Percentiles rank a stretch among this genome's conserved stretches.
phyloP scores from a whole-genome alignment of 2,113 vertebrate genomes.

The Equus quagga region DNA sequence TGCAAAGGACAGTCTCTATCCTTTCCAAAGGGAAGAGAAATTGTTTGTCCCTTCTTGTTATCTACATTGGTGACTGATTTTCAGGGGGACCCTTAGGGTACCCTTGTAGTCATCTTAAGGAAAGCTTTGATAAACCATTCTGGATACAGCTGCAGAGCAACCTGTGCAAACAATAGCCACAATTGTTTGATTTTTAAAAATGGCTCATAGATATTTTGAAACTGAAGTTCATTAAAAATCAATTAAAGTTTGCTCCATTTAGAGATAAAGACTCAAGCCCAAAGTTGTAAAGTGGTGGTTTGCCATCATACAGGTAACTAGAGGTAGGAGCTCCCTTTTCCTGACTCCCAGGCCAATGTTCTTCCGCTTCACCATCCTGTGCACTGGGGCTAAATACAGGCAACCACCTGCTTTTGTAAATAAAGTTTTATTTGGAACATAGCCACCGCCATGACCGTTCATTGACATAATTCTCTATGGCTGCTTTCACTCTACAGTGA shows the following conservation, averaged over 20 bases:
- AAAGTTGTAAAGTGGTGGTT: neutral
- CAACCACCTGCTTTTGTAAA: neutral
- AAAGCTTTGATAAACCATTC: neutral
- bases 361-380: neutral
- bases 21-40: neutral
- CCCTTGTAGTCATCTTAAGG: neutral
- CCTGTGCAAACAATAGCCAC: neutral
- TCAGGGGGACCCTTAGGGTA: neutral
- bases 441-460: rapidly evolving
- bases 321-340: neutral
- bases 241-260: neutral
- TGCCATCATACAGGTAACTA: neutral
- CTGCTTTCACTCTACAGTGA: neutral
- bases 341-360: neutral
- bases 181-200: neutral
- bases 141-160: neutral
- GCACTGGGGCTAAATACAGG: neutral
- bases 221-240: neutral
- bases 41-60: neutral
- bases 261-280: neutral
- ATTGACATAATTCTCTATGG: neutral
- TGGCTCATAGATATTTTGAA: neutral
- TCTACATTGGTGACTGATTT: neutral
- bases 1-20: neutral
- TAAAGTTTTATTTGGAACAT: neutral